phyloP scores from a whole-genome alignment of 1,140 invertebrate species.

The Drosophila takahashii region DNA sequence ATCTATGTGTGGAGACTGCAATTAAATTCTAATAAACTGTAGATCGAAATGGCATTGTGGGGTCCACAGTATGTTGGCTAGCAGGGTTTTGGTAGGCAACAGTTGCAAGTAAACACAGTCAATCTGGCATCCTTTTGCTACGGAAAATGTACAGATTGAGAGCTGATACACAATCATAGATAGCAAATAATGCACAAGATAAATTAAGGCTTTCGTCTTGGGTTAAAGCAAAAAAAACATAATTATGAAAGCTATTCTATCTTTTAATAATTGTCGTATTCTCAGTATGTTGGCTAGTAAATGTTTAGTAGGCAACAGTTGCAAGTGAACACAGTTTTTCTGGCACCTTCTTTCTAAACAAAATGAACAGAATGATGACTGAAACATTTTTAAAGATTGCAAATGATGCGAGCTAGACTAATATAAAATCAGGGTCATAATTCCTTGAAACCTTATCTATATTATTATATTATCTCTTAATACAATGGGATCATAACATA shows the following conservation, averaged over 20 bases:
- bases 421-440: no score
- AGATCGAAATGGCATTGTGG: slow-evolving; percentile 31
- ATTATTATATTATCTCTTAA: no score
- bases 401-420: background rate
- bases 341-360: background rate
- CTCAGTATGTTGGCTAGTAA: slow-evolving; percentile 1
- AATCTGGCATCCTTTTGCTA: slow-evolving; percentile 45
- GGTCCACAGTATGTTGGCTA: slow-evolving; percentile 73
- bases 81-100: slow-evolving; percentile 70
- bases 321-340: background rate
- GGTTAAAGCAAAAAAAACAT: no score
- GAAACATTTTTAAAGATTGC: background rate
- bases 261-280: background rate
- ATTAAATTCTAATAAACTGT: no score
- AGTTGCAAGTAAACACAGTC: slow-evolving; percentile 72
- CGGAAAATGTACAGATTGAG: slow-evolving; percentile 19
- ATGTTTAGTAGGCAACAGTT: background rate
- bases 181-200: slow-evolving; percentile 24
- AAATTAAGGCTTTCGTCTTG: background rate
- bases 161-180: slow-evolving; percentile 3
- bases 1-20: background rate
- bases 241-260: background rate
- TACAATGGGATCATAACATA: background rate
- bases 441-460: no score
- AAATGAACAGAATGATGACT: background rate